Conservation (phyloP, 2,797 vertebrate species). For the Perodicticus potto region DNA sequence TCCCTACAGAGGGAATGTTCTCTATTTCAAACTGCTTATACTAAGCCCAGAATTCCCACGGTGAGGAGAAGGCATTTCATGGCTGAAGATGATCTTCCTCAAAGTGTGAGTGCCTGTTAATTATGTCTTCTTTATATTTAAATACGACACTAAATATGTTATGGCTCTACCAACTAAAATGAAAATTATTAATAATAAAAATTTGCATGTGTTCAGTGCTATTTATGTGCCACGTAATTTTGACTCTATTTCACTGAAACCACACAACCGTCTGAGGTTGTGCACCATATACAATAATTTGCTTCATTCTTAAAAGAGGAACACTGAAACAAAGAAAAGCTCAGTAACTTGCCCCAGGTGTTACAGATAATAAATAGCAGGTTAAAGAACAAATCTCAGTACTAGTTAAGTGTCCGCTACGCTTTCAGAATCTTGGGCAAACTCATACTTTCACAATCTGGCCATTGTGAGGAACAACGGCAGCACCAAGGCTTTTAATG, state of each 20-base stretch:
- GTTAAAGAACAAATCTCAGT: background rate
- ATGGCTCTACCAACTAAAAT: constrained; percentile 6
- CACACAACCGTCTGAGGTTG: background rate
- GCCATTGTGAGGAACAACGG: background rate
- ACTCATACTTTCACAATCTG: background rate
- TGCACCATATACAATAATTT: background rate
- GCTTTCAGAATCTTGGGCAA: background rate
- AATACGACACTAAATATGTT: background rate
- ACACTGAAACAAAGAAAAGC: background rate
- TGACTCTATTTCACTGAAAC: constrained; percentile 13
- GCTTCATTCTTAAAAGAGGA: background rate
- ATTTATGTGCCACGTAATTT: background rate
- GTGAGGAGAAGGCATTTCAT: background rate
- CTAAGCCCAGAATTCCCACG: constrained; percentile 20
- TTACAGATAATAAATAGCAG: background rate
- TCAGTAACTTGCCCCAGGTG: background rate
- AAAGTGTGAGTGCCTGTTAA: background rate
- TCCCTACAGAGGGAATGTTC: constrained; percentile 32
- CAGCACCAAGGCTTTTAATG: background rate
- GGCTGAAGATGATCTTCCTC: background rate
- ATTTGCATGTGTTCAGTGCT: background rate
- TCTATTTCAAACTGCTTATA: constrained; percentile 32
- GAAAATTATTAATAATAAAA: background rate
- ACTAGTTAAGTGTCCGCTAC: background rate
- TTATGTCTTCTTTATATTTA: constrained; percentile 30